Conservation (phyloP, 2,888 invertebrate species). For the Agriopis leucophaearia region DNA sequence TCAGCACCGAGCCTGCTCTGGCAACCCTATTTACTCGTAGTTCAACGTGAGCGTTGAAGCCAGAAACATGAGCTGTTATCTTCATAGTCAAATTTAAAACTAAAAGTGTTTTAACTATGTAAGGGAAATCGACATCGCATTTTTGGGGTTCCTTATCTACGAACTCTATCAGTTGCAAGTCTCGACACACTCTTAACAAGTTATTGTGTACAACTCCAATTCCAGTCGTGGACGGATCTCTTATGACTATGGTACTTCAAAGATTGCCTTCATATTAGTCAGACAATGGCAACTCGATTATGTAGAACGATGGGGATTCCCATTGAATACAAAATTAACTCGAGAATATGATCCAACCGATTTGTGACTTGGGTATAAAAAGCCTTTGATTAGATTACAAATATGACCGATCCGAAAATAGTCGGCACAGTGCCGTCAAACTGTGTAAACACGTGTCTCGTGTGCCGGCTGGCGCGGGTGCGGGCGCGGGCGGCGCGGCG, state of each 20-base stretch:
- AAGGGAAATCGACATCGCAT: no score
- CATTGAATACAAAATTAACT: no score
- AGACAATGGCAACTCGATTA: no score
- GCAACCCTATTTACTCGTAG: conserved; percentile 48
- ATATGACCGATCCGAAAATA: conserved; percentile 22
- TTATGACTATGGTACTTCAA: no score
- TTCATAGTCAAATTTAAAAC: neutral
- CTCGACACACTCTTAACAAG: no score
- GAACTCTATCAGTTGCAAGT: no score
- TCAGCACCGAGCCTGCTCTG: conserved; percentile 53
- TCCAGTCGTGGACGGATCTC: no score
- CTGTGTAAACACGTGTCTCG: conserved; percentile 22
- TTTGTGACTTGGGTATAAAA: neutral
- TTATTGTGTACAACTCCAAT: no score
- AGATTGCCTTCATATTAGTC: no score
- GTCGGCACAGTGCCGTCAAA: conserved; percentile 19
- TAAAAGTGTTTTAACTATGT: neutral
- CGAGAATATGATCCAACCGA: neutral
- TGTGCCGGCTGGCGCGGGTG: conserved; percentile 20
- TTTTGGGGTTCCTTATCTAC: no score
- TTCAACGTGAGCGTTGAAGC: conserved; percentile 21
- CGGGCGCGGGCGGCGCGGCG: conserved; percentile 41
- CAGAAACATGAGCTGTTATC: conserved; percentile 1
- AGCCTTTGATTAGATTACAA: conserved; percentile 18
- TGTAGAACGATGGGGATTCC: no score